A percentile compares a stretch with the other conserved stretches of the same genome.
Conservation (phyloP, 2,797 vertebrate species). For the Benthosema pterotum region DNA sequence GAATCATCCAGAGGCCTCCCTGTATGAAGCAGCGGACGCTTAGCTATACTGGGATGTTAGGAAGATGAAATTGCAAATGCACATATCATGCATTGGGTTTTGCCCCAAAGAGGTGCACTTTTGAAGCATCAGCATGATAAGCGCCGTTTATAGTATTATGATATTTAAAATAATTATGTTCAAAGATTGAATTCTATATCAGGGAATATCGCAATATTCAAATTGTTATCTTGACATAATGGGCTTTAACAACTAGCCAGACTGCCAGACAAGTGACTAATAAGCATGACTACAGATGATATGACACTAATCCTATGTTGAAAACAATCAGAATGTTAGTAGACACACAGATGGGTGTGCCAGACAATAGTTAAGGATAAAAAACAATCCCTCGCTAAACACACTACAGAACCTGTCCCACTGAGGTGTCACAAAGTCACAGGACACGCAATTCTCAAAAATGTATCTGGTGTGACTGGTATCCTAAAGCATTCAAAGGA, state of each 20-base stretch:
- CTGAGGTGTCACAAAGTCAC: slow-evolving; percentile 19
- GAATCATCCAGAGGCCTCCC: slow-evolving; percentile 8
- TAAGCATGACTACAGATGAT: slow-evolving; percentile 9
- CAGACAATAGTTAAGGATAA: slow-evolving; percentile 22
- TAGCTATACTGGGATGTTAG: background rate
- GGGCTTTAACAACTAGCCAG: slow-evolving; percentile 7
- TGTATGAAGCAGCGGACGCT: slow-evolving; percentile 4
- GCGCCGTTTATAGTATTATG: background rate
- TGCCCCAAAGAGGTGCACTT: background rate
- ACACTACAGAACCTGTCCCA: slow-evolving; percentile 31
- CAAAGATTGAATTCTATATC: background rate
- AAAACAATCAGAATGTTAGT: slow-evolving; percentile 21
- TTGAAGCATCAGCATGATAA: background rate
- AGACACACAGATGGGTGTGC: slow-evolving; percentile 37
- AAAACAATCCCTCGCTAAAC: slow-evolving; percentile 18
- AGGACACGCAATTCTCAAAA: slow-evolving; percentile 1
- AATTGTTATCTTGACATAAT: slow-evolving; percentile 33
- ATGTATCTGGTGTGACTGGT: background rate
- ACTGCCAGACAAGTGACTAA: slow-evolving; percentile 54
- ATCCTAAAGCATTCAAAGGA: too few species aligned
- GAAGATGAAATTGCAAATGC: background rate
- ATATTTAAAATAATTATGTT: background rate
- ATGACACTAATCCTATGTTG: slow-evolving; percentile 10
- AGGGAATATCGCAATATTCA: background rate
- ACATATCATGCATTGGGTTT: too few species aligned